Base-by-base conservation (phyloP, 2,113 vertebrate species). In the Nothobranchius furzeri region DNA sequence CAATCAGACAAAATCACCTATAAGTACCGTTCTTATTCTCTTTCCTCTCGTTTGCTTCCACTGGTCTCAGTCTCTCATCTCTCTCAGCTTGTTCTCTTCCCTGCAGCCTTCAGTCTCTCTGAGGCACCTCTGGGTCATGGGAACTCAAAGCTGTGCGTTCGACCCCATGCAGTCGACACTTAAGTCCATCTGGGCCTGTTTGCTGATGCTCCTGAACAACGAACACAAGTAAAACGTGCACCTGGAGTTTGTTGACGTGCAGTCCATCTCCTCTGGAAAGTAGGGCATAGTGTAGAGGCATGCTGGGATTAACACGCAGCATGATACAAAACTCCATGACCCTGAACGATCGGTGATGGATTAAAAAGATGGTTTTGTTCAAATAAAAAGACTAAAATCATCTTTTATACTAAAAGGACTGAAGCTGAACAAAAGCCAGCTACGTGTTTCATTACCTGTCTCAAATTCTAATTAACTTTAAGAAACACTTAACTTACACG, bases 111-210 rank as follows among this genome's bases (percentile, higher is more conserved):
- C 70, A 15, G 70, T 67, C 73, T 1, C 30, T 72, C 45, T 35
- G 69, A 83, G 79, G 76, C 79, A 73, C 49, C 35, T 60, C 49
- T 14, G 60, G 87, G 85, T 85, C 89, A 80, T 85, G 86, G 86
- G 84, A 90, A 90, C 87, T 67, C 80, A 56, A 85, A 89, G 85
- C 84, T 88, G 87, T 73, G 68, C 0, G 52, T 64, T 37, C 48
- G 77, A 62, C 72, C 82, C 54, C 82, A 72, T 73, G 76, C 80
- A 6, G 75, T 9, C 42, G 74, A 79, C 76, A 17, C 71, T 56
- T 14, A 77, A 72, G 74, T 56, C 72, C 75, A 9, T 50, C 68
- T 61, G 9, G 20, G 72, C 76, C 67, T 76, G 85, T 81, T 85
- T 87, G 37, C 37, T 40, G 37, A 40, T 40, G 75, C 83, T 12